Base-by-base conservation (phyloP, 2,797 vertebrate species). In the Falco cherrug region DNA sequence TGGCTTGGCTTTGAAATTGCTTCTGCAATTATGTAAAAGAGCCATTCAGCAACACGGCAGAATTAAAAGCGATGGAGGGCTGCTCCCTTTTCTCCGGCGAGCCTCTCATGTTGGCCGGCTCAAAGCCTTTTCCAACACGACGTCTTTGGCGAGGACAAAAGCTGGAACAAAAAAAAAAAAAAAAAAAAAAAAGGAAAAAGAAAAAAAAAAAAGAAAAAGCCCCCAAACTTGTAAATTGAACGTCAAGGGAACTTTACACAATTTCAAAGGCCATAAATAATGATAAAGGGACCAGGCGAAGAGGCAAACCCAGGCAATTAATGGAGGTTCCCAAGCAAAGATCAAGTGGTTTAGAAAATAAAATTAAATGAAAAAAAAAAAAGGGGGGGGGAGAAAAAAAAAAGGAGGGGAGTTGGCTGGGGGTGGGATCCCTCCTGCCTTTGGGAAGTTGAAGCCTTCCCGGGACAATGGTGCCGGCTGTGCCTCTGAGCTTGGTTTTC, bases 1-100 rank as follows among this genome's bases (percentile, higher is more conserved):
- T 96, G 97, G 97, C 98, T 95, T 95, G 97, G 97, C 98, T 98
- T 98, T 98, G 98, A 98, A 98, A 98, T 96, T 90, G 97, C 97
- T 97, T 97, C 98, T 96, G 97, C 98, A 98, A 98, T 98, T 98
- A 98, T 98, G 98, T 98, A 98, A 98, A 98, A 98, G 97, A 98
- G 97, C 97, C 96, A 98, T 98, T 98, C 98, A 98, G 93, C 96
- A 95, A 97, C 98, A 96, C 94, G 95, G 96, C 94, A 45, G 98
- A 97, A 98, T 98, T 97, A 98, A 98, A 98, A 98, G 98, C 97
- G 96, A 91, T 92, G 96, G 95, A 92, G 90, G 90, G 89, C 97
- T 87, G 97, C 97, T 97, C 95, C 93, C 96, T 97, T 98, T 98
- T 98, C 98, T 97, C 87, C 84, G 90, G 64, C 98, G 87, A 97